A percentile compares a stretch with the other conserved stretches of the same genome.
phyloP scores from a whole-genome alignment of 2,113 vertebrate species.

The Dasypus novemcinctus region DNA sequence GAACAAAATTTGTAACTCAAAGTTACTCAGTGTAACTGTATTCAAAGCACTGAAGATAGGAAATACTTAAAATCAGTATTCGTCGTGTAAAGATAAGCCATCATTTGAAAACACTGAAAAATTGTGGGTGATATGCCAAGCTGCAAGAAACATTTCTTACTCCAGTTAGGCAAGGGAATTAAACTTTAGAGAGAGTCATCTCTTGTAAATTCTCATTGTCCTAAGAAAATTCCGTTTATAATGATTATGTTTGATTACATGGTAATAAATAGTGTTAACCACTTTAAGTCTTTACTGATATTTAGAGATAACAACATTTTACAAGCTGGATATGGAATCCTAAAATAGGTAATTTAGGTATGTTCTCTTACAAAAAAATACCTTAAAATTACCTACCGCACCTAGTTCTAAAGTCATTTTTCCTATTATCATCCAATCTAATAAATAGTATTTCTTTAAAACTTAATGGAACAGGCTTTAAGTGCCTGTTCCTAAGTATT shows the following conservation, averaged over 20 bases:
- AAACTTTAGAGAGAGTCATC: not conserved
- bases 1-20: not conserved
- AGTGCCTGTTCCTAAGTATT: not conserved
- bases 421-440: not conserved
- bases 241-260: not conserved
- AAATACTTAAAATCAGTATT: not conserved
- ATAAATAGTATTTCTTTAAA: not conserved
- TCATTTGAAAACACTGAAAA: not conserved
- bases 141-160: not conserved
- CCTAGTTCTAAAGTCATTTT: constrained; percentile 1
- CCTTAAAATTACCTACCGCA: not conserved
- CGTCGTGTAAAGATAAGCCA: not conserved
- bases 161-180: not conserved
- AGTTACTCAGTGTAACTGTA: not conserved
- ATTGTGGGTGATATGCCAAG: not conserved
- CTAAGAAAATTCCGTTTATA: constrained; percentile 7
- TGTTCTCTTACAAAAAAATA: not conserved
- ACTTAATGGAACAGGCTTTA: not conserved
- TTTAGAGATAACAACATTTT: not conserved
- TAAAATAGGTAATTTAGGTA: not conserved
- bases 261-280: not conserved
- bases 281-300: not conserved
- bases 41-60: not conserved
- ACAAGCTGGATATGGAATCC: not conserved
- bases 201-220: not conserved